These are phyloP conservation scores for Chromis chromis DNA, from an alignment of 2,797 vertebrate genomes.

Conservation along the genomic window DNA sequence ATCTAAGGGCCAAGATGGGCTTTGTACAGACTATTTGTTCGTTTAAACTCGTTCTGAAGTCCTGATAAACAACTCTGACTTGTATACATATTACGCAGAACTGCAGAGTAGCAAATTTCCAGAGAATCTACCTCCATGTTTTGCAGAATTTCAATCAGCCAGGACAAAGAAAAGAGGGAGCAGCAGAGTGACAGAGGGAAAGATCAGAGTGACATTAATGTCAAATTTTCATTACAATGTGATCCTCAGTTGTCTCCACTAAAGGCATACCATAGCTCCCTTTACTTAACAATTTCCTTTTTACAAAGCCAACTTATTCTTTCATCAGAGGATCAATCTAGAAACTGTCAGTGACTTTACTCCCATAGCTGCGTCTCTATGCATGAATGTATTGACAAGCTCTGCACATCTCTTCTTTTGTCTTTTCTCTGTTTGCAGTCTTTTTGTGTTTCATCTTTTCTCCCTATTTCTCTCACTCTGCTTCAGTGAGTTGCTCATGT, in stretches of 20 bases:
- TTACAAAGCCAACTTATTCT: background rate
- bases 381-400: background rate
- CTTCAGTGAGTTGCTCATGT: slow-evolving; percentile 8
- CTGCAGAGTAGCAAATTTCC: too few species aligned
- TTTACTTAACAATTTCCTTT: background rate
- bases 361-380: background rate
- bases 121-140: too few species aligned
- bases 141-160: too few species aligned
- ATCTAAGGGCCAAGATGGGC: too few species aligned
- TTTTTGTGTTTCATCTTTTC: background rate
- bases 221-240: background rate
- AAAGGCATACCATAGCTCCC: background rate
- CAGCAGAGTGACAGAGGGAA: background rate
- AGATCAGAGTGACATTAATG: background rate
- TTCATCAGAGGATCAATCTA: background rate
- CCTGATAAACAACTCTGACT: background rate
- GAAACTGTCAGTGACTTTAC: background rate
- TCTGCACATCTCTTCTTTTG: background rate
- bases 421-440: background rate
- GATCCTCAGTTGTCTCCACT: background rate
- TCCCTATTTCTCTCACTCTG: slow-evolving; percentile 1
- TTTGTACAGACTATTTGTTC: background rate
- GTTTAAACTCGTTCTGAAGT: background rate
- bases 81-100: too few species aligned
- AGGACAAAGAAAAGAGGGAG: background rate